Evolutionary conservation across 2,888 invertebrate genomes (phyloP).

Genomic region (Artemia sinica): DNA sequence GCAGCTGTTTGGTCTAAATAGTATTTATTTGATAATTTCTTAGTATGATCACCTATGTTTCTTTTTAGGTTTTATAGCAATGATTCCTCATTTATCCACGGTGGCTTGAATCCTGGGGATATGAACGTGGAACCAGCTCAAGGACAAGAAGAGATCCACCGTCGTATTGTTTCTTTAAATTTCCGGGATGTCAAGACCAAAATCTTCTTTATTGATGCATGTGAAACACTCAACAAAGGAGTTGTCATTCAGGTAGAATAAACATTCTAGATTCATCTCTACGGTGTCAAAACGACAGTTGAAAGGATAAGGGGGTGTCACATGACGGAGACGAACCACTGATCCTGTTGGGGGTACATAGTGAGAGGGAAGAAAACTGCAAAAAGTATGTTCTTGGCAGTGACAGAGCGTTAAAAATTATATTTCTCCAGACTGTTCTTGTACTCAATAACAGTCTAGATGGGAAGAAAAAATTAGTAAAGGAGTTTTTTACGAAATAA

Average conservation of each 20-base stretch:
- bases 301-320: too few relatives aligned
- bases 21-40: too few relatives aligned
- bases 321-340: background rate
- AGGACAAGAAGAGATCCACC: conserved; percentile 85
- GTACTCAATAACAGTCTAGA: too few relatives aligned
- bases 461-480: too few relatives aligned
- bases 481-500: too few relatives aligned
- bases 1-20: too few relatives aligned
- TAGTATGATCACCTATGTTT: conserved; percentile 9
- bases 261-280: background rate
- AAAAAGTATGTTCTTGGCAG: too few relatives aligned
- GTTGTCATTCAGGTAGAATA: conserved; percentile 66
- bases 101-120: conserved; percentile 64
- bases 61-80: conserved; percentile 74
- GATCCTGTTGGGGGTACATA: background rate
- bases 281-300: too few relatives aligned
- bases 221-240: conserved; percentile 78
- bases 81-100: conserved; percentile 88
- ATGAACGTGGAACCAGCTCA: conserved; percentile 59
- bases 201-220: conserved; percentile 72
- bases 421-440: too few relatives aligned
- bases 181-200: conserved; percentile 94
- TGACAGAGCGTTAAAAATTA: too few relatives aligned
- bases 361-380: background rate
- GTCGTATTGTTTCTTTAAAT: conserved; percentile 82